Percentiles rank a stretch among this genome's conserved stretches.
These are phyloP conservation scores for Caenorhabditis elegans DNA, from an alignment of 1,140 invertebrate species.

Conservation along the genomic window DNA sequence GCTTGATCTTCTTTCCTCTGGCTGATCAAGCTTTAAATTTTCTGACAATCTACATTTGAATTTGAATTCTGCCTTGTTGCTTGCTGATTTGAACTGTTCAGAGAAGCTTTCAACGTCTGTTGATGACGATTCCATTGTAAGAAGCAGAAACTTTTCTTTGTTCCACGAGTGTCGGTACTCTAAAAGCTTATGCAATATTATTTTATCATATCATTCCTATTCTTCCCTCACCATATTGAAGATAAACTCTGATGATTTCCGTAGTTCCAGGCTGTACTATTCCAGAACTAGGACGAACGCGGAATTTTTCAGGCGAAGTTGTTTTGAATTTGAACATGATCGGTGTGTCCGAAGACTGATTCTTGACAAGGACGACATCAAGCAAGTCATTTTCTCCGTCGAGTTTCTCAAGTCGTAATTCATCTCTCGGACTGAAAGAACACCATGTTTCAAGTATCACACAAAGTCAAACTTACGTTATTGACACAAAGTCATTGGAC, in stretches of 20 bases:
- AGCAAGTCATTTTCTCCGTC: conserved; percentile 46
- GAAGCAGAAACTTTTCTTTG: conserved; percentile 75
- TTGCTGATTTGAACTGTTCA: conserved; percentile 71
- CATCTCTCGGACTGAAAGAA: conserved; percentile 42
- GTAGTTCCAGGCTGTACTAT: conserved; percentile 72
- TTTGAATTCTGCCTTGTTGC: conserved; percentile 24
- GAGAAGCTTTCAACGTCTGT: conserved; percentile 67
- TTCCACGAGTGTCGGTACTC: conserved; percentile 66
- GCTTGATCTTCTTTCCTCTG: conserved; percentile 31
- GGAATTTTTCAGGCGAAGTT: conserved; percentile 82
- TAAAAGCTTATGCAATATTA: not conserved
- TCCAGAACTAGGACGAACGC: conserved; percentile 82
- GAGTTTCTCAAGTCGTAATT: conserved; percentile 38
- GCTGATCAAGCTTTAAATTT: conserved; percentile 18
- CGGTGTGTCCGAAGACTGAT: not conserved
- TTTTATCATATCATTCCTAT: no score
- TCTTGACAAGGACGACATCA: conserved; percentile 45
- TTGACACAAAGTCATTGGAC: not conserved
- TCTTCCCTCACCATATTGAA: conserved; percentile 67
- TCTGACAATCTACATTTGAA: conserved; percentile 31
- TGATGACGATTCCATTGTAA: conserved; percentile 72
- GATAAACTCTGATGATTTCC: conserved; percentile 65
- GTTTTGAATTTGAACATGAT: conserved; percentile 74
- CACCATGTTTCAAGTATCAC: not conserved
- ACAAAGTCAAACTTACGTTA: no score